Conservation (phyloP, 2,797 vertebrate species). For the Coregonus ussuriensis region DNA sequence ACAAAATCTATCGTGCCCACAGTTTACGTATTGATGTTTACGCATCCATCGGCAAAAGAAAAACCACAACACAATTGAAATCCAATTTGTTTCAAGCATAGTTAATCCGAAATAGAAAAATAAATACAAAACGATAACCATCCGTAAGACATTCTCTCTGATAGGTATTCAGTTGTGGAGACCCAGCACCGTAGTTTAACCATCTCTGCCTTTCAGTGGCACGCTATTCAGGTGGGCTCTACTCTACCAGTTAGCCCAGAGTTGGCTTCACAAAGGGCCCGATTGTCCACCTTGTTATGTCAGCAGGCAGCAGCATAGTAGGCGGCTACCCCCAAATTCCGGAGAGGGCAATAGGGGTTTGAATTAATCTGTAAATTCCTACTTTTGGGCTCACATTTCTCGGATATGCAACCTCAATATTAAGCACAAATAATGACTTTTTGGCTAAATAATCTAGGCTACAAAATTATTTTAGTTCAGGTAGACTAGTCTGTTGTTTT, state of each 20-base stretch:
- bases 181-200: neutral
- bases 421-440: too few species aligned
- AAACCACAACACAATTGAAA: neutral
- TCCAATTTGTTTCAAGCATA: neutral
- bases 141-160: neutral
- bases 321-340: slow-evolving; percentile 5
- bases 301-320: slow-evolving; percentile 2
- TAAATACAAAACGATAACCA: neutral
- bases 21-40: neutral
- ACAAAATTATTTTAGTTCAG: too few species aligned
- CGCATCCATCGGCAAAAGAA: neutral
- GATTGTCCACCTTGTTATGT: slow-evolving; percentile 15
- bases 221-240: neutral
- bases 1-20: neutral
- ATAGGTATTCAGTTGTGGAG: neutral
- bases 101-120: neutral
- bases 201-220: neutral
- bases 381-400: neutral
- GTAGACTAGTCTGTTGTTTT: neutral
- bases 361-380: slow-evolving; percentile 15
- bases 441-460: too few species aligned
- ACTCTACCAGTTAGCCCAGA: neutral
- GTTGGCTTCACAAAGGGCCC: slow-evolving; percentile 13
- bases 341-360: slow-evolving; percentile 2
- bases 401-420: too few species aligned